Percentiles rank a stretch among this genome's conserved stretches.
phyloP scores from a whole-genome alignment of 23 tunicate genomes.

The Trididemnum clinides region DNA sequence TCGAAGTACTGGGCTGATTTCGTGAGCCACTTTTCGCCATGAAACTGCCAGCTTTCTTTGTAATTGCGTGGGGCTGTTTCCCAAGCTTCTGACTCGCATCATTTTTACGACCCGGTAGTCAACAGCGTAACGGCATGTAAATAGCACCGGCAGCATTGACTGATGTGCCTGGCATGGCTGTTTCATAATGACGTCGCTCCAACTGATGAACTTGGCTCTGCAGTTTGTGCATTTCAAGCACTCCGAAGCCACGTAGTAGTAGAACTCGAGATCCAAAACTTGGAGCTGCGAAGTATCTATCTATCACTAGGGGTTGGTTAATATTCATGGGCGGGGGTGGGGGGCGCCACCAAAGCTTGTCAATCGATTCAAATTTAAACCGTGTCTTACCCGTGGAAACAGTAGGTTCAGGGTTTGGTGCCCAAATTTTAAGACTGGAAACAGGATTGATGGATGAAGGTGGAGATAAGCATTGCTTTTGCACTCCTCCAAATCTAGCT shows the following conservation, averaged over 20 bases:
- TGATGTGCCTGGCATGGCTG: background rate
- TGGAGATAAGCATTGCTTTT: too few relatives aligned
- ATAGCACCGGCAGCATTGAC: background rate
- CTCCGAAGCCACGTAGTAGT: constrained; percentile 24
- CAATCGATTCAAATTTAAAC: background rate
- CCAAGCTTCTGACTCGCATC: constrained; percentile 4
- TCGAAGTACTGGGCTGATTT: background rate
- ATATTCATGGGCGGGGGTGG: background rate
- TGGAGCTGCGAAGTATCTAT: background rate
- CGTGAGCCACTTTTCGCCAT: background rate
- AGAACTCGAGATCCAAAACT: background rate
- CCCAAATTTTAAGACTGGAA: too few relatives aligned
- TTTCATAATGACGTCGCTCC: background rate
- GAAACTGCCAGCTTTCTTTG: background rate
- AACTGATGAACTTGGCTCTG: background rate
- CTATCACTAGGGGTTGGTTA: background rate
- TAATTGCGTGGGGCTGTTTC: constrained; percentile 24
- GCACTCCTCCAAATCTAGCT: too few relatives aligned
- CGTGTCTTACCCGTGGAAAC: background rate
- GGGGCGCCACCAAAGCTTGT: background rate
- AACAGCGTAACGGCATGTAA: constrained; percentile 16
- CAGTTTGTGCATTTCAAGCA: constrained; percentile 4
- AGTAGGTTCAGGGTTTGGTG: too few relatives aligned
- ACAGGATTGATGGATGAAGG: too few relatives aligned
- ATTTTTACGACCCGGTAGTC: background rate